These are phyloP conservation scores for Andrena marginata DNA, from an alignment of 2,888 invertebrate genomes.

Conservation along the genomic window DNA sequence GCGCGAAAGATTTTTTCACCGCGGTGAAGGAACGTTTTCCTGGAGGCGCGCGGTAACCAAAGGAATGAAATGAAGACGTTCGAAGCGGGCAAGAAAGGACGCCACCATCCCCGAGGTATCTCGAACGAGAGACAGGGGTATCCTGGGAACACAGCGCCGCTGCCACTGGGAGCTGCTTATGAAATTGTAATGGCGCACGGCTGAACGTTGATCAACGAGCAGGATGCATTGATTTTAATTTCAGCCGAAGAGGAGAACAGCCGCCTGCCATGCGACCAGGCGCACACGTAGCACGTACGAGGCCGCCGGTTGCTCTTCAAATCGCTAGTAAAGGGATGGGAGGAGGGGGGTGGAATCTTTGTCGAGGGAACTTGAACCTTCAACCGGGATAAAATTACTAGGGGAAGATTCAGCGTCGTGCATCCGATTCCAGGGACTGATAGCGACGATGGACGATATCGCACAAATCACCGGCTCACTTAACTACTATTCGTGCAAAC, in stretches of 20 bases:
- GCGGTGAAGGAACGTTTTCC: constrained; percentile 34
- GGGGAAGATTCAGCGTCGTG: constrained; percentile 73
- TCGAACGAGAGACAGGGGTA: constrained; percentile 21
- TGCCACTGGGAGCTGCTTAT: constrained; percentile 26
- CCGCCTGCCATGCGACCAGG: neutral
- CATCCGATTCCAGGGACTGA: constrained; percentile 79
- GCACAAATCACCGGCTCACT: constrained; percentile 79
- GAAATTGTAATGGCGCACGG: constrained; percentile 41
- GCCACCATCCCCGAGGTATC: constrained; percentile 19
- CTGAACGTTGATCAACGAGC: neutral
- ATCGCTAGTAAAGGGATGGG: constrained; percentile 50
- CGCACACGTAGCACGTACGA: neutral
- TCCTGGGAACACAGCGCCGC: constrained; percentile 1
- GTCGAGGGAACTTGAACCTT: constrained; percentile 75
- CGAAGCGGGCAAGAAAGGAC: constrained; percentile 46
- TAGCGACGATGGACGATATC: constrained; percentile 79
- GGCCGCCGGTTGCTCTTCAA: constrained; percentile 35
- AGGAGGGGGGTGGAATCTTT: constrained; percentile 71
- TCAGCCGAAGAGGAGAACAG: constrained; percentile 14
- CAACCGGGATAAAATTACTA: constrained; percentile 79
- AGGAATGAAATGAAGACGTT: constrained; percentile 60
- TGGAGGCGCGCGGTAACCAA: constrained; percentile 16
- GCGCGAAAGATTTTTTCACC: constrained; percentile 34
- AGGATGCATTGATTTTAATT: constrained; percentile 44
- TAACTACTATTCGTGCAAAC: constrained; percentile 76